A percentile compares a stretch with the other conserved stretches of the same genome.
Conservation (phyloP, 2,797 vertebrate species). For the Taeniopygia guttata region DNA sequence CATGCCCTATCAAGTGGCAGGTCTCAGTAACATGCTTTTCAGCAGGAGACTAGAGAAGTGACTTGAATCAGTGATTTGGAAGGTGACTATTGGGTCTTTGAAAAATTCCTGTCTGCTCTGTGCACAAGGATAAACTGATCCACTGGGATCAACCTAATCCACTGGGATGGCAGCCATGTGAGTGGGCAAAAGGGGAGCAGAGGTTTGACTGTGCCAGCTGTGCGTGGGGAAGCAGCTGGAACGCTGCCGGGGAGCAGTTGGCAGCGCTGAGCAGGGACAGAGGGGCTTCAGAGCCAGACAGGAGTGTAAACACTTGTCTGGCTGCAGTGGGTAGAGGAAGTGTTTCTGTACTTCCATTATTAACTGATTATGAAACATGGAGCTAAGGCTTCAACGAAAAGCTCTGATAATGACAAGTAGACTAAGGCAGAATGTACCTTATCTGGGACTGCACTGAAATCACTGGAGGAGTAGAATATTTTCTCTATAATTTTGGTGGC, state of each 20-base stretch:
- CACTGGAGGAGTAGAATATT: background rate
- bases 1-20: accelerated
- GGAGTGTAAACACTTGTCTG: slow-evolving; percentile 43
- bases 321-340: slow-evolving; percentile 7
- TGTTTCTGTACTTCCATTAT: slow-evolving; percentile 1
- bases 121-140: background rate
- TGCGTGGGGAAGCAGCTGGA: slow-evolving; percentile 53
- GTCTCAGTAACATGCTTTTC: background rate
- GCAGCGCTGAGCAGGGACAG: slow-evolving; percentile 35
- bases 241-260: background rate
- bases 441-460: background rate
- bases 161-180: background rate
- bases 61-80: background rate
- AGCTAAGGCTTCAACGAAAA: background rate
- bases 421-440: background rate
- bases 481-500: background rate
- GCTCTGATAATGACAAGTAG: background rate
- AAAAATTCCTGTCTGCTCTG: background rate
- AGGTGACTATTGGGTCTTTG: background rate
- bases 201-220: slow-evolving; percentile 41
- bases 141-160: background rate
- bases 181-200: background rate
- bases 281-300: background rate
- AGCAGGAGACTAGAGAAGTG: background rate
- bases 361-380: background rate